A percentile compares a stretch with the other conserved stretches of the same genome.
Conservation (phyloP, 2,113 vertebrate genomes). For the Beaufortia kweichowensis region DNA sequence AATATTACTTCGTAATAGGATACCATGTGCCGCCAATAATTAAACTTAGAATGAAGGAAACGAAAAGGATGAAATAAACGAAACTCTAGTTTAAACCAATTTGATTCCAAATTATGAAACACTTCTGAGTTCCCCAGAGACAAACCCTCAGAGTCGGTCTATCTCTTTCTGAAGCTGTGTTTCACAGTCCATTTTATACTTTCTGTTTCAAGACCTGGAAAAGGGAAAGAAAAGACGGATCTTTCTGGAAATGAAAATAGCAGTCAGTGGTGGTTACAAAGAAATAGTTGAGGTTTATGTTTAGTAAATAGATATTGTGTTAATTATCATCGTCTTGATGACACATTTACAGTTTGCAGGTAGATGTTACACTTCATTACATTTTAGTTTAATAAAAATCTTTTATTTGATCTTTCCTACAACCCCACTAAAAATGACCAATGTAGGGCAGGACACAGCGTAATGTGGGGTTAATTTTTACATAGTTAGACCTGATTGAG, state of each 20-base stretch:
- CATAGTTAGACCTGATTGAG: too few relatives aligned
- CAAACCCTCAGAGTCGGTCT: background rate
- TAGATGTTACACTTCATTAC: background rate
- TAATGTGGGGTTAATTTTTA: too few relatives aligned
- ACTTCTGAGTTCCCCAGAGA: background rate
- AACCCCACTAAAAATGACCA: too few relatives aligned
- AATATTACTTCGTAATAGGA: background rate
- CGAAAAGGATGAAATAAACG: background rate
- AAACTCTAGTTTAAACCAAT: constrained; percentile 3
- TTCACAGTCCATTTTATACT: constrained; percentile 26
- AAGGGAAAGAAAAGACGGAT: background rate
- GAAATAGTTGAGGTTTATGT: background rate
- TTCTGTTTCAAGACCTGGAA: background rate
- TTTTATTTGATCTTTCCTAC: too few relatives aligned
- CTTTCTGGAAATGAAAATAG: constrained; percentile 8
- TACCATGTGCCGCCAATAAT: background rate
- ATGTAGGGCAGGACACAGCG: too few relatives aligned
- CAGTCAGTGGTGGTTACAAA: background rate
- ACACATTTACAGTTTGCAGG: background rate
- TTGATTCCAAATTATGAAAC: constrained; percentile 13
- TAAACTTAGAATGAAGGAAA: constrained; percentile 3
- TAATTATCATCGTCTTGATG: too few relatives aligned
- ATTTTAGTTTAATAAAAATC: background rate
- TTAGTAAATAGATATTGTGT: background rate
- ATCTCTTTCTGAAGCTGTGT: constrained; percentile 17